Percentiles rank a stretch among this genome's conserved stretches.
phyloP scores from a whole-genome alignment of 1,140 invertebrate species.

The Camponotus floridanus region DNA sequence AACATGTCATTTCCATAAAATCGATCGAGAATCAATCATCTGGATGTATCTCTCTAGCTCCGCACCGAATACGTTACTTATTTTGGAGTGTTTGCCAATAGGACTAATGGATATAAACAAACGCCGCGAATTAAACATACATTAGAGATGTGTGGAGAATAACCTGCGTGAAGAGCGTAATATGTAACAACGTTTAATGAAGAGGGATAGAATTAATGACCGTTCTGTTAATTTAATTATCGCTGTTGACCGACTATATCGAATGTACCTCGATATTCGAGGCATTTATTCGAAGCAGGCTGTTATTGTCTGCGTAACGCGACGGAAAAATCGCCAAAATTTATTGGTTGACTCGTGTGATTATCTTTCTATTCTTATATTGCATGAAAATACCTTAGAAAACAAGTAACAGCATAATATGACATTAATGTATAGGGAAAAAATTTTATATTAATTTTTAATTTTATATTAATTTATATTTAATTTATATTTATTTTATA shows the following conservation, averaged over 20 bases:
- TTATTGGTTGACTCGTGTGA: not conserved
- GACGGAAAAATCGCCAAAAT: not conserved
- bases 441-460: not conserved
- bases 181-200: conserved; percentile 47
- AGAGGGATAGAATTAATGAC: conserved; percentile 42
- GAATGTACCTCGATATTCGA: not conserved
- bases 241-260: not conserved
- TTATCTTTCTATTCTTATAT: not conserved
- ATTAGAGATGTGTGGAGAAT: conserved; percentile 29
- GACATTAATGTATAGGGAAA: too few species aligned
- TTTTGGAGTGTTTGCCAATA: conserved; percentile 40
- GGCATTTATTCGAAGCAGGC: not conserved
- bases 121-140: conserved; percentile 47
- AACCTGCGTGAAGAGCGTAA: not conserved
- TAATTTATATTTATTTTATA: too few species aligned
- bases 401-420: not conserved
- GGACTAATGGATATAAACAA: conserved; percentile 58
- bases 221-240: conserved; percentile 45
- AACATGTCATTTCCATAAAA: conserved; percentile 32
- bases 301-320: not conserved
- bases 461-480: too few species aligned
- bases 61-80: conserved; percentile 28
- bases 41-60: not conserved
- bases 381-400: not conserved
- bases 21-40: conserved; percentile 38